Evolutionary conservation across 2,797 vertebrate genomes (phyloP), one percentile per base, ranked within the genome.

Genomic region (Crotalus adamanteus): DNA sequence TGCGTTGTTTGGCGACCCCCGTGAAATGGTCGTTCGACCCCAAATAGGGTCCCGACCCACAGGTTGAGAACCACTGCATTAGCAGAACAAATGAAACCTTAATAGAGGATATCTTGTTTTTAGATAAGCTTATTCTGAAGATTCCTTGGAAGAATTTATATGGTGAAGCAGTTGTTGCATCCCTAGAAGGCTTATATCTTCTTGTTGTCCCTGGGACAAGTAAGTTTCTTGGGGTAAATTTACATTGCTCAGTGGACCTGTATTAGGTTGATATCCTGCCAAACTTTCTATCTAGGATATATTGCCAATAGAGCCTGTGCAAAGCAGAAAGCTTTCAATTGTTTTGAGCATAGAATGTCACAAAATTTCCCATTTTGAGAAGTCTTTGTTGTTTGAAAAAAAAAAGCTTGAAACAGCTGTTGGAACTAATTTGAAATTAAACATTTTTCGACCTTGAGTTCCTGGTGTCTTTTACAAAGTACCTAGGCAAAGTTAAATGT

Each of bases 141-240:
- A 99, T 99, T 94, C 99, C 99, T 61, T 99, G 99, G 99, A 99
- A 99, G 97, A 99, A 99, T 95, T 98, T 99, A 47, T 99, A 99
- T 94, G 99, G 96, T 0, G 99, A 99, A 47, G 98, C 99, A 3
- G 99, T 99, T 91, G 98, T 99, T 55, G 99, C 99, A 6, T 98
- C 98, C 0, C 95, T 99, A 92, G 99, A 99, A 61, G 99, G 99
- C 78, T 98, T 99, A 6, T 98, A 98, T 97, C 98, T 99, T 60
- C 98, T 99, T 22, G 97, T 99, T 5, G 99, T 99, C 92, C 99
- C 99, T 90, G 98, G 99, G 97, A 98, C 99, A 97, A 99, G 99
- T 99, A 97, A 95, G 99, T 98, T 61, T 88, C 26, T 37, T 25
- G 26, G 31, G 61, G 18, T 56, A 20, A 90, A 86, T 73, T 56